phyloP scores from a whole-genome alignment of 2,113 vertebrate species.

The Pholis gunnellus region DNA sequence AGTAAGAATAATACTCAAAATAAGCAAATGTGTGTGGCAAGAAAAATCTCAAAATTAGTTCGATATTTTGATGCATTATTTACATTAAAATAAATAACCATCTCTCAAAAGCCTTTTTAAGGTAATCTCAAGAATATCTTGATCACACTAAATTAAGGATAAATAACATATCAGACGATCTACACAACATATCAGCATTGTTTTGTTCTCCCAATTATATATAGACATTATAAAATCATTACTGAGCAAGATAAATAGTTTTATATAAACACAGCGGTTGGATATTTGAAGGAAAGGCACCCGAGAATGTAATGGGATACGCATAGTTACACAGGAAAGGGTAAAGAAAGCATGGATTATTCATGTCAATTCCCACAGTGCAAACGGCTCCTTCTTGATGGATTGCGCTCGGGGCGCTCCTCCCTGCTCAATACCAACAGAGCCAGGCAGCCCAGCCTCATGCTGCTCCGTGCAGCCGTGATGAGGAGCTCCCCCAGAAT shows the following conservation, averaged over 20 bases:
- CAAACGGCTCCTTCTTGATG: constrained; percentile 81
- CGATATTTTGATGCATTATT: background rate
- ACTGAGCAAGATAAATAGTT: constrained; percentile 11
- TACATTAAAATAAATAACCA: background rate
- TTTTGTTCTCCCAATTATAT: background rate
- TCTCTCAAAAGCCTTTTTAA: background rate
- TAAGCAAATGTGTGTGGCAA: background rate
- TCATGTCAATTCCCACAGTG: constrained; percentile 81
- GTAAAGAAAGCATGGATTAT: constrained; percentile 84
- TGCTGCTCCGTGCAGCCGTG: constrained; percentile 48
- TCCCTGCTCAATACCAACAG: constrained; percentile 80
- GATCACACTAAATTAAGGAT: background rate
- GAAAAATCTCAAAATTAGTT: background rate
- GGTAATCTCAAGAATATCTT: background rate
- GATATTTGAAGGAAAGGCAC: constrained; percentile 58
- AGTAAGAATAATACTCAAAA: background rate
- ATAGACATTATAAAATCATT: constrained; percentile 8
- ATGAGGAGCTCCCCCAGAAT: constrained; percentile 75
- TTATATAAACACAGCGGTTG: constrained; percentile 36
- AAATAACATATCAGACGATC: constrained; percentile 9
- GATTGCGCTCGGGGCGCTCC: constrained; percentile 76
- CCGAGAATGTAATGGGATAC: constrained; percentile 56
- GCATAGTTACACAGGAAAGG: constrained; percentile 65
- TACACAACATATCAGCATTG: background rate
- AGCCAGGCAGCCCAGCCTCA: constrained; percentile 64